Evolutionary conservation across 2,113 vertebrate genomes (phyloP), one percentile per base, ranked within the genome.

Genomic region (Anser cygnoides): DNA sequence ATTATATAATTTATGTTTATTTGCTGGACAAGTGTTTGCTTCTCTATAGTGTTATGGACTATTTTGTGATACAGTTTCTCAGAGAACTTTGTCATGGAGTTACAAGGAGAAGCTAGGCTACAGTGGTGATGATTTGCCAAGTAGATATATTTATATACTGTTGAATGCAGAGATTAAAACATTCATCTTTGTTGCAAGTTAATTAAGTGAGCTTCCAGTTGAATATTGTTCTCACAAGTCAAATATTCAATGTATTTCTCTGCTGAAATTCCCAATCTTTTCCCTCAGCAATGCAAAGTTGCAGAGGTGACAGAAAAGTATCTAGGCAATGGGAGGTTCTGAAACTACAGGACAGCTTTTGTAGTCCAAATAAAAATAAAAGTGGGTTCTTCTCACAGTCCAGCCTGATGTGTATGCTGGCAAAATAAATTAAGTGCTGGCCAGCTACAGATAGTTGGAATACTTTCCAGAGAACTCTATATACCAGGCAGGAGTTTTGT

Each of bases 351-450:
- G 93, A 84, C 70, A 89, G 86, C 77, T 94, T 96, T 95, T 96
- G 89, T 94, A 66, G 25, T 95, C 54, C 66, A 87, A 94, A 90
- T 84, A 75, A 96, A 94, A 95, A 96, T 96, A 89, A 92, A 94
- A 95, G 50, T 79, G 74, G 31, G 20, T 33, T 92, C 66, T 92
- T 94, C 87, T 92, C 83, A 92, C 62, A 82, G 37, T 63, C 63
- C 79, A 72, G 85, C 46, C 79, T 94, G 78, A 78, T 94, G 66
- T 62, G 68, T 93, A 79, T 78, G 62, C 80, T 92, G 67, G 89
- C 59, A 96, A 96, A 94, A 96, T 94, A 94, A 96, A 92, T 95
- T 89, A 92, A 87, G 58, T 73, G 54, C 67, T 95, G 84, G 73
- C 80, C 70, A 91, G 77, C 84, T 96, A 93, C 70, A 89, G 92